A percentile compares a stretch with the other conserved stretches of the same genome.
phyloP scores from a whole-genome alignment of 2,888 invertebrate genomes.

The Drosophila vallismaia region DNA sequence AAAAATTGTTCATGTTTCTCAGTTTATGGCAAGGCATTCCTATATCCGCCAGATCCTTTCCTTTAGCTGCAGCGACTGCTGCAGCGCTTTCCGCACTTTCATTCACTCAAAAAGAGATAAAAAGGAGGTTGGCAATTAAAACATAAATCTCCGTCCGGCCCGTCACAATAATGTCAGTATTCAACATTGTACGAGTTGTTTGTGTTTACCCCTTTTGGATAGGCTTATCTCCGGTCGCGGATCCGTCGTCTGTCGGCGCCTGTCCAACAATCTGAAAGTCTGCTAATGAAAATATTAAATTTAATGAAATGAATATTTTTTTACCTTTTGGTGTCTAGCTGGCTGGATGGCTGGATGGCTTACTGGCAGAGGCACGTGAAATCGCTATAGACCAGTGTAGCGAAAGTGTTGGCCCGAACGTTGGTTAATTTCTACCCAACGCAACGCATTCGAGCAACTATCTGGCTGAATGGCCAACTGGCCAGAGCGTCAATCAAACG shows the following conservation, averaged over 20 bases:
- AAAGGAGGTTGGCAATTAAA: constrained; percentile 62
- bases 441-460: constrained; percentile 58
- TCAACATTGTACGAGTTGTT: constrained; percentile 29
- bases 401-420: constrained; percentile 65
- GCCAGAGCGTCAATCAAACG: constrained; percentile 48
- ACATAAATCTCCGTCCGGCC: constrained; percentile 57
- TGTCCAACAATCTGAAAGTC: constrained; percentile 55
- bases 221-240: constrained; percentile 48
- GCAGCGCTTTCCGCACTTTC: constrained; percentile 48
- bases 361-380: constrained; percentile 33
- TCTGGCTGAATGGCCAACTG: constrained; percentile 11
- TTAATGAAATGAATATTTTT: constrained; percentile 75
- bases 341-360: constrained; percentile 18
- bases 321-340: constrained; percentile 27
- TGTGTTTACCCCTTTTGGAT: constrained; percentile 19
- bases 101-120: constrained; percentile 33
- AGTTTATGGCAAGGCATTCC: constrained; percentile 31
- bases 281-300: constrained; percentile 75
- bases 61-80: constrained; percentile 48
- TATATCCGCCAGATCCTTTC: constrained; percentile 55
- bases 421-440: constrained; percentile 63
- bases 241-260: constrained; percentile 40
- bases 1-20: neutral
- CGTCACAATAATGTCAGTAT: constrained; percentile 54
- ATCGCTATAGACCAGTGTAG: constrained; percentile 48